Evolutionary conservation across 2,113 vertebrate genomes (phyloP).

Genomic region (Harpagus bidentatus): DNA sequence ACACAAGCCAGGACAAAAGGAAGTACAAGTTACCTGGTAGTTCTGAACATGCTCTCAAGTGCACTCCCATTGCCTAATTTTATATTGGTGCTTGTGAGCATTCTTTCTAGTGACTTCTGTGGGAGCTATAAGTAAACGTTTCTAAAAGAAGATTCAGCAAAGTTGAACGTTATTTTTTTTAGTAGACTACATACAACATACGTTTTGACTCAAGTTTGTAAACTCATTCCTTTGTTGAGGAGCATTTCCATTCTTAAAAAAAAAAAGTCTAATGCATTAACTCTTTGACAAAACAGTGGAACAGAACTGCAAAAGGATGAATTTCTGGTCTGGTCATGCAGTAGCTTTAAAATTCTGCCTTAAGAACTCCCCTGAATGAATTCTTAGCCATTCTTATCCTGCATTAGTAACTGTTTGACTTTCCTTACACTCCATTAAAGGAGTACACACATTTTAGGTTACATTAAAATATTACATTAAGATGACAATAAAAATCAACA

Average conservation of each 20-base stretch:
- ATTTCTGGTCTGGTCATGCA: neutral
- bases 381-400: neutral
- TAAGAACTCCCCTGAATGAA: neutral
- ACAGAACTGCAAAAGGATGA: neutral
- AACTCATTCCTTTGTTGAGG: neutral
- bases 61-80: neutral
- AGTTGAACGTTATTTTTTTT: neutral
- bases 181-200: neutral
- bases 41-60: neutral
- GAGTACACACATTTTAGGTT: neutral
- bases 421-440: neutral
- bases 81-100: neutral
- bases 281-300: neutral
- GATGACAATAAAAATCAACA: neutral
- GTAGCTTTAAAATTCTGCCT: neutral
- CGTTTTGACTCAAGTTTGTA: neutral
- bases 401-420: neutral
- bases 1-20: neutral
- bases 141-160: neutral
- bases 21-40: neutral
- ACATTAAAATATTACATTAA: neutral
- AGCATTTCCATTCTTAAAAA: neutral
- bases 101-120: neutral
- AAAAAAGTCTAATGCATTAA: neutral
- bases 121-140: neutral